Evolutionary conservation across 2,113 vertebrate species (phyloP).

Genomic region (Orycteropus afer): DNA sequence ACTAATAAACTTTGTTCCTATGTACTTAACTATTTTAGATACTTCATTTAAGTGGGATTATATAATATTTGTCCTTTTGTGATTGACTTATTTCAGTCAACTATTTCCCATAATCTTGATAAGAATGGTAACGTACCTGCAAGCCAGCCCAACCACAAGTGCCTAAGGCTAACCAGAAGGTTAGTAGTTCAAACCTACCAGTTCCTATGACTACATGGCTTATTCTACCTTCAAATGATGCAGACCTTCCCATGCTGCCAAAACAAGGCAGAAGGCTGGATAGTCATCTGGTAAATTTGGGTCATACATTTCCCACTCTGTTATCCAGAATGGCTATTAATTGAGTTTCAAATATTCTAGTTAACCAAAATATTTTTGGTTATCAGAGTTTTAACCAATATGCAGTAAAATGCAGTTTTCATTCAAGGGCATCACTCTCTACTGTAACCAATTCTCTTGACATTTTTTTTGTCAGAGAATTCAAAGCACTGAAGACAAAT

Average conservation of each 20-base stretch:
- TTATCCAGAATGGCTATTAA: background rate
- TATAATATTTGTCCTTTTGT: too few species aligned
- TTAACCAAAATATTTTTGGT: background rate
- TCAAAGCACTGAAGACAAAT: slow-evolving; percentile 8
- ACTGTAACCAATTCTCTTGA: background rate
- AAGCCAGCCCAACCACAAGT: background rate
- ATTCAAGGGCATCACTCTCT: background rate
- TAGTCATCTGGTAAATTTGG: background rate
- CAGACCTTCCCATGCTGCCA: fast-evolving
- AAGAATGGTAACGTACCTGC: background rate
- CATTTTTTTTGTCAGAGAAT: background rate
- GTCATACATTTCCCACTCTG: background rate
- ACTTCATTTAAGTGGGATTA: too few species aligned
- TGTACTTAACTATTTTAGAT: too few species aligned
- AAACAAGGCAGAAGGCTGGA: background rate
- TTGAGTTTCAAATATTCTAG: background rate
- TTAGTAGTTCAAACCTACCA: too few species aligned
- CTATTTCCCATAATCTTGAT: background rate
- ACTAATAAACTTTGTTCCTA: too few species aligned
- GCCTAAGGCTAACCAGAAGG: too few species aligned
- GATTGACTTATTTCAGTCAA: too few species aligned
- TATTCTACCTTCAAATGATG: too few species aligned
- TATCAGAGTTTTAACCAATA: background rate
- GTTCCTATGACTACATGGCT: background rate
- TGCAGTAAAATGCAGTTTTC: background rate